Evolutionary conservation across 2,888 invertebrate species (phyloP).

Genomic region (Eretmocerus hayati): DNA sequence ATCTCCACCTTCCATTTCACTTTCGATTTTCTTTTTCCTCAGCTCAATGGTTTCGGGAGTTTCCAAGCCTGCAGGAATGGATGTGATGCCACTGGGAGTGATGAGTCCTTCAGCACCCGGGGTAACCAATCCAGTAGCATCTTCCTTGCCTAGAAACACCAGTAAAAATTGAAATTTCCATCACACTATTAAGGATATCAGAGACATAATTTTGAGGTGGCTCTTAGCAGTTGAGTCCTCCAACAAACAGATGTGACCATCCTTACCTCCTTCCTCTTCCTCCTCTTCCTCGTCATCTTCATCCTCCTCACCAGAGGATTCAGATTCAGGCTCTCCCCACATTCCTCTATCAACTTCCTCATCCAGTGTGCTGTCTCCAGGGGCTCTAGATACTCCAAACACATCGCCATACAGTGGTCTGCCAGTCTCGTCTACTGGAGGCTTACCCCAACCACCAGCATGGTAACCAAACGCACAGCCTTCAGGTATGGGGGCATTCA

Average conservation of each 20-base stretch:
- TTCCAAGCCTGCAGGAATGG: slow-evolving; percentile 90
- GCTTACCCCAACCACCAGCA: slow-evolving; percentile 99
- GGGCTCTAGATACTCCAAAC: slow-evolving; percentile 73
- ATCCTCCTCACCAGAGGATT: slow-evolving; percentile 57
- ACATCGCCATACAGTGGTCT: slow-evolving; percentile 98
- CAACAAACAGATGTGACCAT: too few species aligned
- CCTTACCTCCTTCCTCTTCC: slow-evolving; percentile 42
- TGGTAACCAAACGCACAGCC: slow-evolving; percentile 98
- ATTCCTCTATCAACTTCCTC: slow-evolving; percentile 87
- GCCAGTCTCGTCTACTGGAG: slow-evolving; percentile 97
- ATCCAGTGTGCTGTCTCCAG: slow-evolving; percentile 64
- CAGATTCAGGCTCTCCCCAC: slow-evolving; percentile 85
- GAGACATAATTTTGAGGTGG: background rate
- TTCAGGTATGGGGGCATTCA: slow-evolving; percentile 98
- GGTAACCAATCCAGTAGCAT: slow-evolving; percentile 81
- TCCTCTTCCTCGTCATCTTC: slow-evolving; percentile 62
- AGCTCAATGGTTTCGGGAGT: slow-evolving; percentile 98
- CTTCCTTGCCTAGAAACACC: slow-evolving; percentile 48
- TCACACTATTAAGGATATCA: background rate
- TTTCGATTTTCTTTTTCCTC: slow-evolving; percentile 92
- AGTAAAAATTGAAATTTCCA: background rate
- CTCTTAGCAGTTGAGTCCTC: background rate
- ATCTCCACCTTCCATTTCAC: slow-evolving; percentile 91
- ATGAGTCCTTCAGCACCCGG: slow-evolving; percentile 83
- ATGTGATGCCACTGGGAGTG: slow-evolving; percentile 89